Percentiles rank a stretch among this genome's conserved stretches.
Evolutionary conservation across 2,113 vertebrate genomes (phyloP).

Genomic region (Ahaetulla prasina): DNA sequence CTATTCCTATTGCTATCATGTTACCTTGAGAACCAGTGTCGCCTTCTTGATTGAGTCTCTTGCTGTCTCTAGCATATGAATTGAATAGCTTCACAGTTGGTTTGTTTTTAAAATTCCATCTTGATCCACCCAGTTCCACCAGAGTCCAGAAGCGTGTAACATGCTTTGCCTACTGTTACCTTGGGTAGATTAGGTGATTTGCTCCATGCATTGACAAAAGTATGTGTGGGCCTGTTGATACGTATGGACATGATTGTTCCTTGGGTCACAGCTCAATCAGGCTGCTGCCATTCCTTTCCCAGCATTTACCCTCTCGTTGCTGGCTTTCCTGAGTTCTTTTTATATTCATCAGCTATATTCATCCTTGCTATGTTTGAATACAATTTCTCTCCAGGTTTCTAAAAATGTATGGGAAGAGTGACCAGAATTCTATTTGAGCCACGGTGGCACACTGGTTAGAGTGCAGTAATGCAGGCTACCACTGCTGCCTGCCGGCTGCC

Average conservation of each 20-base stretch:
- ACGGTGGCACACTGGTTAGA: no score
- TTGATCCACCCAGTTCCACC: neutral
- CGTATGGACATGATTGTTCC: neutral
- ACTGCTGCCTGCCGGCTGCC: no score
- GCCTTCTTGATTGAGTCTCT: neutral
- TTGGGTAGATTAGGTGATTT: neutral
- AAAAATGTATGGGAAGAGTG: neutral
- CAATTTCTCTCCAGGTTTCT: neutral
- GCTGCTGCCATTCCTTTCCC: neutral
- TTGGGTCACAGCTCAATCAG: neutral
- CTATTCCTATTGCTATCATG: neutral
- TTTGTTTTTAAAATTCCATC: neutral
- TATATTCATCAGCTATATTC: neutral
- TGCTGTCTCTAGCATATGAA: neutral
- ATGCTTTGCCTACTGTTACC: neutral
- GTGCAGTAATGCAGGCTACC: no score
- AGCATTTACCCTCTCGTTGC: neutral
- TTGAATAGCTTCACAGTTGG: neutral
- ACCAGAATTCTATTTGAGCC: neutral
- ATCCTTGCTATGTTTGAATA: neutral
- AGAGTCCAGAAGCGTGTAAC: neutral
- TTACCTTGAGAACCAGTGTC: neutral
- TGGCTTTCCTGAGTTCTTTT: neutral
- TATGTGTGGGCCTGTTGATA: neutral
- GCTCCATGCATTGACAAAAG: neutral